Percentiles rank a stretch among this genome's conserved stretches.
Conservation (phyloP, 2,888 invertebrate genomes). For the Drosophila mettleri region DNA sequence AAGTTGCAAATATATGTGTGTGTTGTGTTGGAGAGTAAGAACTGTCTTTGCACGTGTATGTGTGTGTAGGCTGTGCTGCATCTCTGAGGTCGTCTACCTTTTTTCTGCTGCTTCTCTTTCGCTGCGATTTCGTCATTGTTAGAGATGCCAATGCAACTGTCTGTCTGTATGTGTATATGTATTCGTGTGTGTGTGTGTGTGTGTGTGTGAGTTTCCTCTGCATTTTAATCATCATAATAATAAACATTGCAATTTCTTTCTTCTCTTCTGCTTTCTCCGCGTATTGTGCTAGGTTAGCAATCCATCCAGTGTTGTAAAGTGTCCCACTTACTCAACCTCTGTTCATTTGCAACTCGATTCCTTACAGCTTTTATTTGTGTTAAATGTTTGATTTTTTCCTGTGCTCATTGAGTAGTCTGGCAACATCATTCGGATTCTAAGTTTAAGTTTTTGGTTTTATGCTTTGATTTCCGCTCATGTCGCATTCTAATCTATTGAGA, state of each 20-base stretch:
- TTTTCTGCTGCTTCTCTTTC: conserved; percentile 43
- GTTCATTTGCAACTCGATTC: background rate
- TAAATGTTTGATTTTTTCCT: background rate
- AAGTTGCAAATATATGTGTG: background rate
- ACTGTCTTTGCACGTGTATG: conserved; percentile 12
- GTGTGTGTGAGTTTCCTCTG: conserved; percentile 3
- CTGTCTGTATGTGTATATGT: background rate
- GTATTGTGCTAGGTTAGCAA: conserved; percentile 46
- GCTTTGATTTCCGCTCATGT: conserved; percentile 33
- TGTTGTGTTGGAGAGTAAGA: background rate
- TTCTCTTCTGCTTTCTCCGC: background rate
- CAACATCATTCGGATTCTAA: background rate
- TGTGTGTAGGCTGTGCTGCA: conserved; percentile 38
- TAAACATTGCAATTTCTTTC: conserved; percentile 19
- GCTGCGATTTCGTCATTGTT: conserved; percentile 60
- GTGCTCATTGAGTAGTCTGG: background rate
- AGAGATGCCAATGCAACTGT: conserved; percentile 37
- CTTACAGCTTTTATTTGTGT: conserved; percentile 6
- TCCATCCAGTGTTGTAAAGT: conserved; percentile 18
- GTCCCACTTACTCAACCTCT: background rate
- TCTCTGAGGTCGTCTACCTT: conserved; percentile 70
- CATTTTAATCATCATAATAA: conserved; percentile 16
- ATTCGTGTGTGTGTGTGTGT: conserved; percentile 4
- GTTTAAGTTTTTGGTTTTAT: background rate
- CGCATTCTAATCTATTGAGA: conserved; percentile 63